Percentiles rank a stretch among this genome's conserved stretches.
Evolutionary conservation across 2,797 vertebrate genomes (phyloP).

Genomic region (Poeciliopsis turneri): DNA sequence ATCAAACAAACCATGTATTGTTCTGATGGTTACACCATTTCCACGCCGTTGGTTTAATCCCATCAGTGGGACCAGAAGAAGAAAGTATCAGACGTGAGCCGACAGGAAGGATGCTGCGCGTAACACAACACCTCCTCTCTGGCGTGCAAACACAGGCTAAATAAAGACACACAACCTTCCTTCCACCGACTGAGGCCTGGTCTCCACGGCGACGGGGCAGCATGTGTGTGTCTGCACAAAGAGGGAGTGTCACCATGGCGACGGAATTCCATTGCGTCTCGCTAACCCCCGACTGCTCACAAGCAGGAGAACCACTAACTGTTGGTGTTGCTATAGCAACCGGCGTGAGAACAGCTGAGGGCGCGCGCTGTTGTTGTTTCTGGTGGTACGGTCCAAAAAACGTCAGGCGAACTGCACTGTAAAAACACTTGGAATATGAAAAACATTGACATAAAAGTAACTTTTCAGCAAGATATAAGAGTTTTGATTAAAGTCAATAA

Average conservation of each 20-base stretch:
- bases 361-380: not conserved
- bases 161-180: constrained; percentile 8
- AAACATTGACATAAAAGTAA: no score
- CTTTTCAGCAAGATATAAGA: no score
- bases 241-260: constrained; percentile 3
- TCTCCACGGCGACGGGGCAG: constrained; percentile 16
- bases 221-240: not conserved
- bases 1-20: not conserved
- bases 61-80: not conserved
- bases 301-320: not conserved
- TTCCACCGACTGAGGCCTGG: not conserved
- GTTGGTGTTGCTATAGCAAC: constrained; percentile 22
- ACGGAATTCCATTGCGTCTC: not conserved
- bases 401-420: not conserved
- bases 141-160: not conserved
- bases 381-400: not conserved
- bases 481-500: no score
- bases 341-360: not conserved
- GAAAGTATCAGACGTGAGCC: constrained; percentile 2
- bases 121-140: not conserved
- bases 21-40: not conserved
- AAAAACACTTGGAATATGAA: no score
- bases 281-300: not conserved
- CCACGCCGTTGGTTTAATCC: not conserved
- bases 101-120: constrained; percentile 21